phyloP scores from a whole-genome alignment of 1,140 invertebrate species.

The Odontomachus brunneus region DNA sequence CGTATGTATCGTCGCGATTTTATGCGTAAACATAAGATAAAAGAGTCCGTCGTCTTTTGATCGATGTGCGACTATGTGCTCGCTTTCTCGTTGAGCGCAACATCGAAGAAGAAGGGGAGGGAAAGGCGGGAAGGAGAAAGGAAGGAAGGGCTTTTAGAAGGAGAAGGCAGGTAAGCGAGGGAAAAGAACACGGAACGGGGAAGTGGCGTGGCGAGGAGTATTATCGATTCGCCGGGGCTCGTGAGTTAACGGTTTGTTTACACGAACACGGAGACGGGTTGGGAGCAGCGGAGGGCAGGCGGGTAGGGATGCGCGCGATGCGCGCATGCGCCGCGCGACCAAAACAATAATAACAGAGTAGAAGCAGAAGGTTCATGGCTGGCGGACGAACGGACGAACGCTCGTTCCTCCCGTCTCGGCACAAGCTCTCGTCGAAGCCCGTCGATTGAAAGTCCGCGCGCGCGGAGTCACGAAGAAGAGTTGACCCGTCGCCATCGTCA shows the following conservation, averaged over 20 bases:
- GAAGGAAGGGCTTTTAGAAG: conserved; percentile 24
- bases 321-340: conserved; percentile 82
- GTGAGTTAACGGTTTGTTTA: conserved; percentile 86
- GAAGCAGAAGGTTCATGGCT: conserved; percentile 84
- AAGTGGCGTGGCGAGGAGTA: conserved; percentile 72
- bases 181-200: conserved; percentile 61
- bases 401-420: conserved; percentile 49
- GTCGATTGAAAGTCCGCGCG: neutral
- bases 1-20: neutral
- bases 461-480: conserved; percentile 8
- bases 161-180: conserved; percentile 58
- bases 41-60: neutral
- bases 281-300: conserved; percentile 52
- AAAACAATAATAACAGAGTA: conserved; percentile 85
- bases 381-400: conserved; percentile 70
- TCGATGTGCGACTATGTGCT: neutral
- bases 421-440: conserved; percentile 9
- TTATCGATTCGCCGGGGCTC: conserved; percentile 83
- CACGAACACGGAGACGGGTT: conserved; percentile 70
- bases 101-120: neutral
- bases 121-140: conserved; percentile 21
- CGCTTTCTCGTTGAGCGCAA: neutral
- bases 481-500: neutral
- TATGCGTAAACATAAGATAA: neutral
- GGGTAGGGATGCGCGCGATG: neutral